phyloP scores from a whole-genome alignment of 1,140 invertebrate species.

The Panagrolaimus sp. region DNA sequence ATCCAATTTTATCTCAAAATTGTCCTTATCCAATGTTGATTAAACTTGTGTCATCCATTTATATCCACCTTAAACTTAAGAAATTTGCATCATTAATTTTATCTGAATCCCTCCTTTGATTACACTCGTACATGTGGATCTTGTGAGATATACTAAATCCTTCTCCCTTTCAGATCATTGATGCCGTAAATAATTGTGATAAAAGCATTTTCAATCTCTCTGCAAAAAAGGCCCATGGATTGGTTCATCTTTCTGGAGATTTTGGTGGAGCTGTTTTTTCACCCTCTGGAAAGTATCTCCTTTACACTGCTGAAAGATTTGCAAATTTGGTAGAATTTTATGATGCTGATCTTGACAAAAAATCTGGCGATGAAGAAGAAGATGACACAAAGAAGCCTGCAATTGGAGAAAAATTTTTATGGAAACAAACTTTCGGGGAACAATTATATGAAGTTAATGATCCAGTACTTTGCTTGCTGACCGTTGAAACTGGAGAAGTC shows the following conservation, averaged over 20 bases:
- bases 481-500: not conserved
- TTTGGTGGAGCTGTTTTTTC: constrained; percentile 5
- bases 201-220: not conserved
- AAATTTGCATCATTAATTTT: no score
- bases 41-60: no score
- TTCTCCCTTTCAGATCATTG: not conserved
- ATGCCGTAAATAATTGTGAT: not conserved
- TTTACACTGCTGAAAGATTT: constrained; percentile 4
- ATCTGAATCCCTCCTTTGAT: no score
- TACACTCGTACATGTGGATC: no score
- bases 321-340: not conserved
- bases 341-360: not conserved
- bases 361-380: not conserved
- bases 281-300: not conserved
- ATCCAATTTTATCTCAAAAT: no score
- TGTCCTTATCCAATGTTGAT: no score
- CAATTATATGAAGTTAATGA: not conserved
- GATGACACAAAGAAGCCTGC: constrained; percentile 2
- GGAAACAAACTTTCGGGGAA: constrained; percentile 5
- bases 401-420: constrained; percentile 5
- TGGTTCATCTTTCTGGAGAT: not conserved
- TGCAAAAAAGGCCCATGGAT: constrained; percentile 4
- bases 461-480: not conserved
- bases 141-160: no score
- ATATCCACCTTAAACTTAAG: no score